Base-by-base conservation (phyloP, 2,888 invertebrate genomes). In the Latrodectus hesperus region DNA sequence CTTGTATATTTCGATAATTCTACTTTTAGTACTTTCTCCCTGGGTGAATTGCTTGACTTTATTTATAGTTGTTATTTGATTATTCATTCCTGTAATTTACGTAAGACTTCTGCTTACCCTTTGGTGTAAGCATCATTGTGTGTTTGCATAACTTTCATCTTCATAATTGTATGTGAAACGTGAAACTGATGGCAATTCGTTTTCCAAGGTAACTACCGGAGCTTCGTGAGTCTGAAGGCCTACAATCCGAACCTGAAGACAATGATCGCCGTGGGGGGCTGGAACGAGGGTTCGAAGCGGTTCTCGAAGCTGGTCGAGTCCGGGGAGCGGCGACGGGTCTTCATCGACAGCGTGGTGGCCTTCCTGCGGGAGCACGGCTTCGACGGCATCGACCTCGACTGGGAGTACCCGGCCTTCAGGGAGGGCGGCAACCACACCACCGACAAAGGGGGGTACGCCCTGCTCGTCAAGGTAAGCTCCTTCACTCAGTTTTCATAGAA, bases 181-280 rank as follows among this genome's bases (percentile, higher is more conserved):
- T 38, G 6, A 38, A 38, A 38, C 38, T 60, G n/a, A 60, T 60
- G n/a, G 9, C 72, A 12, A n/a, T 70, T 49, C 10, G 49, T 52
- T n/a, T 64, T 70, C 51, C 22, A 90, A 97, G 97, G 97, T 92
- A 98, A 98, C 70, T 98, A 97, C 92, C 96, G 97, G 38, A 98
- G 98, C 93, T 98, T 98, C 93, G 97, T 95, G 65, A 97, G 97
- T 0, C 94, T 98, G 87, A 98, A 98, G 93, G 96, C 97, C 0
- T 97, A 97, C 93, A 98, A 98, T 93, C 97, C 96, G 92, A 95
- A 96, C 89, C 92, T 98, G 91, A 97, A 97, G 93, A 97, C 97
- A 0, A 93, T 98, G 93, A 94, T 98, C 90, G 98, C 98, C 12
- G 96, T 98, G 90, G 98, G 98, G 1, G 97, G 98, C 0, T 98